Base-by-base conservation (phyloP, 2,888 invertebrate species). In the Uloborus plumipes region DNA sequence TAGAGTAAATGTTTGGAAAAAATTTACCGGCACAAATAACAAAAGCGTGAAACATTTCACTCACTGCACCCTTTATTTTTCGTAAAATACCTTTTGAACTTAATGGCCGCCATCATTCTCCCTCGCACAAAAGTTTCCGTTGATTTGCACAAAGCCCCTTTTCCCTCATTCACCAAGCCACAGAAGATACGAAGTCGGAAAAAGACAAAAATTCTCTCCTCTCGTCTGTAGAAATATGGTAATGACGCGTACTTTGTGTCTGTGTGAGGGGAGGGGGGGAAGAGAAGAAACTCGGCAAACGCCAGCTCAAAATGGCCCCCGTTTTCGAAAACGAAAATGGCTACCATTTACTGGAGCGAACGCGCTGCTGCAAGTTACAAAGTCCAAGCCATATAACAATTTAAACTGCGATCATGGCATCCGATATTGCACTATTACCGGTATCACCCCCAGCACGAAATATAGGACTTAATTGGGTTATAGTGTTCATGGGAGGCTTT, bases 381-480 rank as follows among this genome's bases (percentile, higher is more conserved):
- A 26, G 26, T 26, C 26, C 26, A 26, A 26, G 2, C 26, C 26
- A 71, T 50, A 78, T 49, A 72, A 65, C 72, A 67, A 72, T 79
- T 79, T 79, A 79, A 79, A 67, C 66, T 59, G 73, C 72, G 47
- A 78, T 78, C 78, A 78, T 18, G 14, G 51, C 51, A 61, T 79
- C 73, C 73, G 79, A 79, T 79, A 78, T 71, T 16, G 70, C 26
- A 26, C 26, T 26, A 26, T 26, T 26, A 26, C 26, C 26, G 26
- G 26, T 26, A 26, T 26, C 4, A 26, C 26, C 26, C 49, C 31
- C 49, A 39, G 65, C 72, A 72, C 14, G 59, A 78, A 78, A 66
- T 78, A 78, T 65, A 58, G 53, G 14, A 51, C 66, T 79, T 79
- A 79, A 79, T 79, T 79, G 79, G 67, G 49, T 79, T 79, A 79